Percentiles rank a stretch among this genome's conserved stretches.
phyloP scores from a whole-genome alignment of 2,113 vertebrate species.

The Bos indicus region DNA sequence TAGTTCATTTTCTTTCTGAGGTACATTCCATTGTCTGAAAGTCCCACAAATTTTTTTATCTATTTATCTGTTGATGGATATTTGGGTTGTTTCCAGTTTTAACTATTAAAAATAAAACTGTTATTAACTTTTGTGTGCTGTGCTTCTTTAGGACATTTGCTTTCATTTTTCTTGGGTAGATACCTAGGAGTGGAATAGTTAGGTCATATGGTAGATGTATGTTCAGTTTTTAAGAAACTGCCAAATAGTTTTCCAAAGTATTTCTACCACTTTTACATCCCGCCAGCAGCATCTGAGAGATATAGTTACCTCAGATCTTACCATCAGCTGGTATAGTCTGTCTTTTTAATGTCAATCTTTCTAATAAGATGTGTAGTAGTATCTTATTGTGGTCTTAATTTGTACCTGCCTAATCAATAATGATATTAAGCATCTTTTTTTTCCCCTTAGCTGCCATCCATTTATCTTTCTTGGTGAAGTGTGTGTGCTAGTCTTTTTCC shows the following conservation, averaged over 20 bases:
- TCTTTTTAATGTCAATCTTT: not conserved
- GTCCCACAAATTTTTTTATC: not conserved
- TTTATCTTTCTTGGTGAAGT: not conserved
- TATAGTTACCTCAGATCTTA: not conserved
- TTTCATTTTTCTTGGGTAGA: slow-evolving; percentile 34
- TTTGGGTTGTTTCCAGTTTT: not conserved
- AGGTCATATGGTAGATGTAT: not conserved
- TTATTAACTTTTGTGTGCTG: not conserved
- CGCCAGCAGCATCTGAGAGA: not conserved
- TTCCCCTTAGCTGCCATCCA: not conserved
- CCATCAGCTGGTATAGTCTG: not conserved
- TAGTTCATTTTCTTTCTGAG: not conserved
- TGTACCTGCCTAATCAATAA: not conserved
- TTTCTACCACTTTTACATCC: not conserved
- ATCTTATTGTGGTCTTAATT: not conserved
- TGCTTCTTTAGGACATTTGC: not conserved
- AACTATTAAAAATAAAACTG: not conserved
- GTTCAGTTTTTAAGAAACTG: slow-evolving; percentile 27
- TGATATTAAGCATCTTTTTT: not conserved
- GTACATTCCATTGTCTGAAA: not conserved
- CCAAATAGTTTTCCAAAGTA: not conserved
- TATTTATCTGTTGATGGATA: not conserved
- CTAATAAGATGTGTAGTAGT: not conserved
- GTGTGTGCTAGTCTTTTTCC: not conserved
- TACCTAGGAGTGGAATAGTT: not conserved